These are phyloP conservation scores for Coracopsis vasa DNA, from an alignment of 2,113 vertebrate genomes.

Conservation along the genomic window DNA sequence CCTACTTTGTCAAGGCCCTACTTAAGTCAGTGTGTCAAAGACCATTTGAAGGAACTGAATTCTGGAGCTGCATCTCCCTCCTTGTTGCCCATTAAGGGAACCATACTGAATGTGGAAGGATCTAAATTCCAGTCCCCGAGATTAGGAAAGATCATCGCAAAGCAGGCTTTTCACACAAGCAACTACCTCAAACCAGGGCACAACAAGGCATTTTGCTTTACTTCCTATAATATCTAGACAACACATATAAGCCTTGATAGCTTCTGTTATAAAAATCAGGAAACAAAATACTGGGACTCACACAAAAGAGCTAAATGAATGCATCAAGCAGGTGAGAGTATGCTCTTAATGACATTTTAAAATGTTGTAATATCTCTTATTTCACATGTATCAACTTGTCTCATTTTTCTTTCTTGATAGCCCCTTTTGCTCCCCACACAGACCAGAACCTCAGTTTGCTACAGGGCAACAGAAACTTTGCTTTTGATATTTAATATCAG, in stretches of 20 bases:
- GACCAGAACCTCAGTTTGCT: accelerated
- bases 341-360: not conserved
- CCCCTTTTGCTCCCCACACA: not conserved
- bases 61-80: not conserved
- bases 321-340: not conserved
- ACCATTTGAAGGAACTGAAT: not conserved
- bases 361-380: not conserved
- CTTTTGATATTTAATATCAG: not conserved
- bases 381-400: not conserved
- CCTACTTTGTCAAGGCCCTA: not conserved
- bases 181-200: not conserved
- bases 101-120: not conserved
- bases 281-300: not conserved
- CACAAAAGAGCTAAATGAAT: not conserved
- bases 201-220: not conserved
- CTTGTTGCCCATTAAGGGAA: not conserved
- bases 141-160: not conserved
- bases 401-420: not conserved
- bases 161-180: not conserved
- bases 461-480: not conserved
- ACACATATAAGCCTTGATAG: not conserved
- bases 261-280: not conserved
- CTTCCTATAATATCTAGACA: not conserved
- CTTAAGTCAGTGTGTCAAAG: not conserved
- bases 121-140: not conserved